Base-by-base conservation (phyloP, 2,797 vertebrate genomes). In the Somateria mollissima region DNA sequence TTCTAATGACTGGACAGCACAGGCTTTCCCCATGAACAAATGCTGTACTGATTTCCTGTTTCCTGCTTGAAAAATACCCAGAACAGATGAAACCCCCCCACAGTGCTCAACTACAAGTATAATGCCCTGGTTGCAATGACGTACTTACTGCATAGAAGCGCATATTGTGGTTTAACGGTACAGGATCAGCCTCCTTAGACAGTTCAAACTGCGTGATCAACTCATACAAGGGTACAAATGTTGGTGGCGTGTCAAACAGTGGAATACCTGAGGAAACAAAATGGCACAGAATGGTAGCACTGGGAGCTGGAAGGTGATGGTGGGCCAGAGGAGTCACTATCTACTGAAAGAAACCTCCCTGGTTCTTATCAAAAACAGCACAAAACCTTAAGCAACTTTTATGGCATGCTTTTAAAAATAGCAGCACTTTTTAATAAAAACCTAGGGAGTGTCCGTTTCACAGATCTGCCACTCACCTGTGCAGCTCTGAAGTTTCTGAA, bases 111-210 rank as follows among this genome's bases (percentile, higher is more conserved):
- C 24, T 3, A 6, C 6, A 1, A 10, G 27, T 0, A 4, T 0
- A 41, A 18, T 3, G 1, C 21, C 27, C 58, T 2, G 34, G 25
- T 4, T 22, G 53, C 61, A n/a, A 20, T 21, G 0, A 24, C 9
- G 28, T 70, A 97, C 99, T 98, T 96, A 99, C 99, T 57, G 99
- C 99, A 84, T 99, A 99, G 98, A 99, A 99, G 92, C 98, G 98
- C 99, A 99, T 99, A 93, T 98, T 98, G 96, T 99, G 98, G 93
- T 97, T 98, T 94, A 98, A 85, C 84, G 98, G 96, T 65, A 94
- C 86, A 77, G 91, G 97, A 87, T 96, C 98, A 2, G 94, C 98
- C 87, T 98, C 98, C 95, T 99, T 99, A 87, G 98, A 98, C 13
- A 99, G 91, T 37, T 99, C 99, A 97, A 98, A 99, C 72, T 99